These are phyloP conservation scores for Lutraria lutraria DNA, from an alignment of 2,888 invertebrate genomes.

Conservation along the genomic window DNA sequence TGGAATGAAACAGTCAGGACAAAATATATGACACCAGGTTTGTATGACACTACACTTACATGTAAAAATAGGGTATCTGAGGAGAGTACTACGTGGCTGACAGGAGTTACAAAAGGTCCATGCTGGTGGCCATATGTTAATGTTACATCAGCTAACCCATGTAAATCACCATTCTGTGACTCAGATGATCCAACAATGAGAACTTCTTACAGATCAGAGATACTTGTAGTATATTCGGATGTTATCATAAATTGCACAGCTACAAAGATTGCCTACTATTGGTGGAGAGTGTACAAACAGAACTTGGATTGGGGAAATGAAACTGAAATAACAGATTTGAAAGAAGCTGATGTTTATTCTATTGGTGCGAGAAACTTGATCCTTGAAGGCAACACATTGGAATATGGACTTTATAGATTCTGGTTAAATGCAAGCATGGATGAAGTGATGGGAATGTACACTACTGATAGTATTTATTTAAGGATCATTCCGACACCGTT, in stretches of 20 bases:
- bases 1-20: constrained; percentile 57
- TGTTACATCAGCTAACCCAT: constrained; percentile 54
- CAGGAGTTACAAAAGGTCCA: constrained; percentile 67
- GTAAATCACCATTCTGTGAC: constrained; percentile 64
- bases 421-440: constrained; percentile 74
- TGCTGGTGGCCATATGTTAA: constrained; percentile 71
- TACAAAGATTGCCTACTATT: constrained; percentile 65
- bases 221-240: constrained; percentile 65
- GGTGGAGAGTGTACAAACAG: constrained; percentile 62
- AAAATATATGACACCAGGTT: constrained; percentile 60
- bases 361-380: constrained; percentile 63
- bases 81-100: constrained; percentile 23
- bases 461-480: constrained; percentile 50
- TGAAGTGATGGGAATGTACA: constrained; percentile 69
- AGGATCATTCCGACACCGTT: constrained; percentile 68
- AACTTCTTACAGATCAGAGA: constrained; percentile 60
- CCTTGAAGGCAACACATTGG: constrained; percentile 54
- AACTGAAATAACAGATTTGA: constrained; percentile 59
- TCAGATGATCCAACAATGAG: constrained; percentile 36
- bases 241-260: constrained; percentile 70
- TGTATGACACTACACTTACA: constrained; percentile 46
- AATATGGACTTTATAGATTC: constrained; percentile 73
- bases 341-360: constrained; percentile 60
- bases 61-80: constrained; percentile 68
- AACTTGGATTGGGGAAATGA: constrained; percentile 57